Evolutionary conservation across 2,797 vertebrate species (phyloP), one percentile per base, ranked within the genome.

Genomic region (Buceros bicornis): DNA sequence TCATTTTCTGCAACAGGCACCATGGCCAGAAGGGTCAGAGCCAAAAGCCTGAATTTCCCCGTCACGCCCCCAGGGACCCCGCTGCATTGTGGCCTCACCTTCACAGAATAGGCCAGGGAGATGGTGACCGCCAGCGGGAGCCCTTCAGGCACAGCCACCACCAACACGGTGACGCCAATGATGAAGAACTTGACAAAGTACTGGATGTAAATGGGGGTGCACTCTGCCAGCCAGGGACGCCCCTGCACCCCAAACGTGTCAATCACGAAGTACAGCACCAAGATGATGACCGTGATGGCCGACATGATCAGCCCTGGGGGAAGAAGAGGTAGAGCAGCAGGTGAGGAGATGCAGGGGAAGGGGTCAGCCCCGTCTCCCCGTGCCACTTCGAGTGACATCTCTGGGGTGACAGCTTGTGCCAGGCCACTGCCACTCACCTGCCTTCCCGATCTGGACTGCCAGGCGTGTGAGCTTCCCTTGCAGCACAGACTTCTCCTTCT

Each of bases 141-240:
- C 16, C 99, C 99, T 96, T 99, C 99, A 0, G 99, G 99, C 77
- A 99, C 99, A 2, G 99, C 99, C 81, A 99, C 99, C 82, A 99
- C 99, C 82, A 99, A 96, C 50, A 99, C 99, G 0, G 99, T 99
- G 95, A 99, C 98, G 0, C 99, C 99, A 3, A 99, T 99, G 97
- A 99, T 99, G 98, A 99, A 99, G 98, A 99, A 99, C 98, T 99
- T 99, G 92, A 99, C 99, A 3, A 99, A 99, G 97, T 99, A 99
- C 93, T 99, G 99, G 96, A 99, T 98, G 97, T 99, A 99, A 94
- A 99, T 98, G 29, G 99, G 99, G 4, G 99, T 99, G 94, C 99
- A 99, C 93, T 99, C 99, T 0, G 98, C 96, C 40, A 98, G 77
- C 99, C 99, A 99, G 12, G 98, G 67, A 17, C 93, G 98, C 14